Conservation (phyloP, 2,888 invertebrate genomes). For the Pyrochroa serraticornis region DNA sequence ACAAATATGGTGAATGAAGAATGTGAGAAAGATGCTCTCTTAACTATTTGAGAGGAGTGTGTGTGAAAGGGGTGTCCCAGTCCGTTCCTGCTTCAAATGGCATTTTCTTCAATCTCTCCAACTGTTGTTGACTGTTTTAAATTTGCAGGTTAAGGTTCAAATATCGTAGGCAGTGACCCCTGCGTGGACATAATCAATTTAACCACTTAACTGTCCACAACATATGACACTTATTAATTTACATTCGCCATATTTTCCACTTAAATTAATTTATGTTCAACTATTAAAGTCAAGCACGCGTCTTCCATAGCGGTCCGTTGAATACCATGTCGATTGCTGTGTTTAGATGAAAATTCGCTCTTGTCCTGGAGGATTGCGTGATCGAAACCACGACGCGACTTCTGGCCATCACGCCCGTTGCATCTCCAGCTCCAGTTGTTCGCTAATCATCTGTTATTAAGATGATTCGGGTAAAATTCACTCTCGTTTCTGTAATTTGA, state of each 20-base stretch:
- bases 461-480: no score
- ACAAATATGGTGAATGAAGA: no score
- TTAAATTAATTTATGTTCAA: conserved; percentile 31
- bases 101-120: background rate
- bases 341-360: no score
- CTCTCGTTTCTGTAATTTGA: no score
- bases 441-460: no score
- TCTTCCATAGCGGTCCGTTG: background rate
- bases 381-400: no score
- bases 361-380: no score
- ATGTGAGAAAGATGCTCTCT: no score
- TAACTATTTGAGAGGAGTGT: background rate
- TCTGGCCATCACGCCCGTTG: no score
- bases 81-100: background rate
- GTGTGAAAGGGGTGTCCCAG: background rate
- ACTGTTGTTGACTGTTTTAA: conserved; percentile 8
- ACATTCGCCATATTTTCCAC: conserved; percentile 23
- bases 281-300: background rate
- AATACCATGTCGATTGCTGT: no score
- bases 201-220: conserved; percentile 26
- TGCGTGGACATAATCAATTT: conserved; percentile 33
- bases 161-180: conserved; percentile 30
- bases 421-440: no score
- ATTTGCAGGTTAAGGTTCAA: conserved; percentile 25
- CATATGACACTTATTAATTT: conserved; percentile 34